Conservation (phyloP, 2,888 invertebrate genomes). For the Drosophila kanekoi region DNA sequence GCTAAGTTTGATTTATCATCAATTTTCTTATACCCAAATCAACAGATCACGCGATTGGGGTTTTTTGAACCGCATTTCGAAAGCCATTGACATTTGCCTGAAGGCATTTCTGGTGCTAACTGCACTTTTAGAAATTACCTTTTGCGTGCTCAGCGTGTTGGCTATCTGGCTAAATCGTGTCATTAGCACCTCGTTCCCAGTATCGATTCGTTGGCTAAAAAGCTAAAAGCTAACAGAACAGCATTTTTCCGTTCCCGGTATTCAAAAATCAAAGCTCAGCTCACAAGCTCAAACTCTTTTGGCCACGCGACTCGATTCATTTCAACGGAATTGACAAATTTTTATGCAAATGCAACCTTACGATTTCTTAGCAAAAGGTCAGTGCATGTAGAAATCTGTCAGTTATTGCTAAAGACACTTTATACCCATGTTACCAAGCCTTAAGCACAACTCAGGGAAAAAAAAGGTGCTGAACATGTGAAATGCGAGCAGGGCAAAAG, state of each 20-base stretch:
- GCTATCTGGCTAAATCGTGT: conserved; percentile 32
- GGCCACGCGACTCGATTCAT: conserved; percentile 47
- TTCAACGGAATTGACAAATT: conserved; percentile 30
- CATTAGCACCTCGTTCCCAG: conserved; percentile 31
- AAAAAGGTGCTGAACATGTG: conserved; percentile 3
- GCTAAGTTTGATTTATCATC: conserved; percentile 41
- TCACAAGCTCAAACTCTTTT: background rate
- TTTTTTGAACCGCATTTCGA: conserved; percentile 47
- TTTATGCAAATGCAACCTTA: conserved; percentile 22
- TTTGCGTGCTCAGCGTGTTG: conserved; percentile 51
- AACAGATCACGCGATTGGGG: conserved; percentile 62
- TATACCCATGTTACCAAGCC: conserved; percentile 3
- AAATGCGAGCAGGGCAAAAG: conserved; percentile 17
- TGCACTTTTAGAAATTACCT: conserved; percentile 44
- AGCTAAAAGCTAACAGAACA: conserved; percentile 6
- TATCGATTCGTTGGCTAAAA: conserved; percentile 15
- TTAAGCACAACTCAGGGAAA: background rate
- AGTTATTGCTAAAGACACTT: conserved; percentile 1
- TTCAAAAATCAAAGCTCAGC: conserved; percentile 6
- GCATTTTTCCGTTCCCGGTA: conserved; percentile 16
- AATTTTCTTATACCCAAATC: conserved; percentile 13
- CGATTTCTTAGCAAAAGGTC: conserved; percentile 10
- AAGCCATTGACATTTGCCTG: conserved; percentile 65
- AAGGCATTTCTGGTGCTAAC: conserved; percentile 12
- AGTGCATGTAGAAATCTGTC: conserved; percentile 11